Evolutionary conservation across 2,113 vertebrate species (phyloP).

Genomic region (Herpailurus yagouaroundi): DNA sequence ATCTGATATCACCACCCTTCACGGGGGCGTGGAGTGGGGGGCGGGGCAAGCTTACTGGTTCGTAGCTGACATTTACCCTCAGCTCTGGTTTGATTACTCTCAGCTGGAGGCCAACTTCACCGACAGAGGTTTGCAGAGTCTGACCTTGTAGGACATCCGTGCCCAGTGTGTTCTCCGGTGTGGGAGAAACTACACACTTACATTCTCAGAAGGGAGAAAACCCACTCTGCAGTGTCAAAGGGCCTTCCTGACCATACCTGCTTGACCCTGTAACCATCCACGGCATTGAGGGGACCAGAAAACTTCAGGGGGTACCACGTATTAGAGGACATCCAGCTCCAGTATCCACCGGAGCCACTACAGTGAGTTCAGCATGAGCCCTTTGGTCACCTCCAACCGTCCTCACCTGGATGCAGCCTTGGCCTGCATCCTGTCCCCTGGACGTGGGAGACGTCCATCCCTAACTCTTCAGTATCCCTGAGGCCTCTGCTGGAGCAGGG

Average conservation of each 20-base stretch:
- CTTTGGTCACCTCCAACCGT: background rate
- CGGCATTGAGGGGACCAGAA: background rate
- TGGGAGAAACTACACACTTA: background rate
- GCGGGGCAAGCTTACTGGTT: background rate
- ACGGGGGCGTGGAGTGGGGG: accelerated
- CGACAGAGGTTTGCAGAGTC: background rate
- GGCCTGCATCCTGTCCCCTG: background rate
- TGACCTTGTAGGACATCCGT: background rate
- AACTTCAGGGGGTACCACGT: background rate
- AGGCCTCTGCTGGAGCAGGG: background rate
- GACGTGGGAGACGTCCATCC: background rate
- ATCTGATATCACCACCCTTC: background rate
- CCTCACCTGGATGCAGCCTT: background rate
- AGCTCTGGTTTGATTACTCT: background rate
- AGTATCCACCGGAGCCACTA: background rate
- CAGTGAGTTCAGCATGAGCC: background rate
- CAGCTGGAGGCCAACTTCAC: background rate
- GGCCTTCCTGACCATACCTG: background rate
- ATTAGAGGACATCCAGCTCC: background rate
- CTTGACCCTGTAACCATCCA: background rate
- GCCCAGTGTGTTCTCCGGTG: background rate
- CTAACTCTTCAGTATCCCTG: background rate
- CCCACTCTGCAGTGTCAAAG: background rate
- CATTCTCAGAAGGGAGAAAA: background rate
- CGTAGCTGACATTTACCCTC: background rate